Conservation (phyloP, 2,113 vertebrate species). For the Osmerus eperlanus region DNA sequence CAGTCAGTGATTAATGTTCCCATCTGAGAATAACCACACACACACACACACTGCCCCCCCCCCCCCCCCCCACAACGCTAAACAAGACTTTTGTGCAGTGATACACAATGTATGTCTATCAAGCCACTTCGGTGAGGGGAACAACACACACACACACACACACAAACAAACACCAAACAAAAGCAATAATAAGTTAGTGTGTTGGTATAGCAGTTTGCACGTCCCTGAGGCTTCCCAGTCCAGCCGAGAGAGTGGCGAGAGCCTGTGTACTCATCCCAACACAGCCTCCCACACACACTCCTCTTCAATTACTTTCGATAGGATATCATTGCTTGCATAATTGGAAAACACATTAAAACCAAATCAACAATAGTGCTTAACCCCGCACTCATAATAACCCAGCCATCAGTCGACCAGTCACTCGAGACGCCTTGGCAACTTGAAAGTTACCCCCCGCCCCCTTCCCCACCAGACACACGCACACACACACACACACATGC, state of each 20-base stretch:
- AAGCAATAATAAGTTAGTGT: too few species aligned
- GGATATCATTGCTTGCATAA: constrained; percentile 62
- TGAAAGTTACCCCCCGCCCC: constrained; percentile 23
- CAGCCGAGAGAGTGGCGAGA: too few species aligned
- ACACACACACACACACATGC: not conserved
- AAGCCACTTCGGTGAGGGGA: too few species aligned
- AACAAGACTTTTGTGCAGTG: too few species aligned
- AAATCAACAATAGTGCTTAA: constrained; percentile 68
- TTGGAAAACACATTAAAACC: constrained; percentile 74
- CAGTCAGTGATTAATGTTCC: constrained; percentile 67
- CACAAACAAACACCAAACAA: constrained; percentile 14
- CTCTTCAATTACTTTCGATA: constrained; percentile 59
- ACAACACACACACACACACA: too few species aligned
- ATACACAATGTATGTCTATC: too few species aligned
- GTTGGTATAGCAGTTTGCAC: too few species aligned
- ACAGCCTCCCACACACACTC: constrained; percentile 5
- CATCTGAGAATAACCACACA: constrained; percentile 39
- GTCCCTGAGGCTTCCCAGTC: too few species aligned
- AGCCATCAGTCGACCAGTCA: constrained; percentile 57
- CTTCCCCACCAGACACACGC: not conserved
- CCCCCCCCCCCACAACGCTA: not conserved
- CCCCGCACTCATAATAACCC: constrained; percentile 55
- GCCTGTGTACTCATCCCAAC: too few species aligned
- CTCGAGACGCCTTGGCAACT: constrained; percentile 40
- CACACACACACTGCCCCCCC: not conserved